phyloP scores from a whole-genome alignment of 2,113 vertebrate species.

The Thalassoma bifasciatum region DNA sequence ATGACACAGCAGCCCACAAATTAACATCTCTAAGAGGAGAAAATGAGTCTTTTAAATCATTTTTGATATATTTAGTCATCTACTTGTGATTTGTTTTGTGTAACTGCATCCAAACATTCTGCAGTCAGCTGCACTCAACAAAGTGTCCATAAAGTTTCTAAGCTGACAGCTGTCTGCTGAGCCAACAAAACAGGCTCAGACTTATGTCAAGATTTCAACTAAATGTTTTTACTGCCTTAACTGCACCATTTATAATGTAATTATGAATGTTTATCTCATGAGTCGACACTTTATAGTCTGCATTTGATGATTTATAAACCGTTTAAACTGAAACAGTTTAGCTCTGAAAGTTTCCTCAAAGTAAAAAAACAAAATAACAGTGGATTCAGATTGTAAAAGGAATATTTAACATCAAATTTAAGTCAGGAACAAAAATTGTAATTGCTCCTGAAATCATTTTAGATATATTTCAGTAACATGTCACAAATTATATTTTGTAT shows the following conservation, averaged over 20 bases:
- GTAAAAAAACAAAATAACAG: background rate
- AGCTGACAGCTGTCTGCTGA: constrained; percentile 5
- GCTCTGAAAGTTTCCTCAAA: background rate
- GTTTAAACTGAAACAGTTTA: no score
- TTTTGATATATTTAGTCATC: no score
- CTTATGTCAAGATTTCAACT: background rate
- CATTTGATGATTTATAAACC: background rate
- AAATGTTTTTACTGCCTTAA: constrained; percentile 17
- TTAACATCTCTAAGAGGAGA: background rate
- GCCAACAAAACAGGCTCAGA: constrained; percentile 4
- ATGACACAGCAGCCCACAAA: background rate
- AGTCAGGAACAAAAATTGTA: background rate
- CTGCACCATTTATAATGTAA: constrained; percentile 16
- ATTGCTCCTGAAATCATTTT: constrained; percentile 4
- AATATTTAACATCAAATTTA: no score
- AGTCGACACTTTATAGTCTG: constrained; percentile 17
- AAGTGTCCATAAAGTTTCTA: background rate
- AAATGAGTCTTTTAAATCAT: background rate
- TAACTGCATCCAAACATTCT: background rate
- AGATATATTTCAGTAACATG: background rate
- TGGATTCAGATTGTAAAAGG: no score
- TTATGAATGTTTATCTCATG: background rate
- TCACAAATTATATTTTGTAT: constrained; percentile 34
- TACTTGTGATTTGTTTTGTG: no score
- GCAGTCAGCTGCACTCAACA: background rate